Conservation (phyloP, 2,797 vertebrate genomes). For the Squalus acanthias region DNA sequence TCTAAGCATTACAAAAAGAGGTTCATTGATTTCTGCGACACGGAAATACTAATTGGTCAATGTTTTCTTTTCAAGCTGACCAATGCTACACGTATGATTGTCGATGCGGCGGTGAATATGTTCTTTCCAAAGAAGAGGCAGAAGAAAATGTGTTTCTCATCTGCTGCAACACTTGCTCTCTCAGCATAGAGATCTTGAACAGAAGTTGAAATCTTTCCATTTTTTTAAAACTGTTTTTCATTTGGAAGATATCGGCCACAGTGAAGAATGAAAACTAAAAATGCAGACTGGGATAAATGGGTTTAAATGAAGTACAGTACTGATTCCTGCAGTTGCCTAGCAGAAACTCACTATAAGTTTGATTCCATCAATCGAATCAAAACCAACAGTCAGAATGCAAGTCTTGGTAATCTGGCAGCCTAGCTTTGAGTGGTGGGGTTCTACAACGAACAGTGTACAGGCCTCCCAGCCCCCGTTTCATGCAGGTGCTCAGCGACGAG, state of each 20-base stretch:
- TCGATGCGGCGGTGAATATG: conserved; percentile 65
- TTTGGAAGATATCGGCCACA: neutral
- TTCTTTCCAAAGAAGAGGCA: conserved; percentile 53
- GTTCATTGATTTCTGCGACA: neutral
- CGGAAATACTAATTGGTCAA: neutral
- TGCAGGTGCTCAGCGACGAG: neutral
- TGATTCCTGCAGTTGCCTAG: neutral
- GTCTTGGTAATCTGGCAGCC: neutral
- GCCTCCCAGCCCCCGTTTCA: neutral
- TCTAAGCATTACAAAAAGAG: neutral
- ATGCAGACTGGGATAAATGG: neutral
- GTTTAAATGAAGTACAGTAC: neutral
- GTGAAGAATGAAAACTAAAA: neutral
- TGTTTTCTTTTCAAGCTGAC: conserved; percentile 51
- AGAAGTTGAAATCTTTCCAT: conserved; percentile 44
- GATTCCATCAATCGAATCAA: neutral
- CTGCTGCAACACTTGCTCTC: conserved; percentile 63
- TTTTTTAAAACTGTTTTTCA: conserved; percentile 20
- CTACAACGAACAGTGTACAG: neutral
- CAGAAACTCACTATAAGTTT: neutral
- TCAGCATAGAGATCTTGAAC: conserved; percentile 62
- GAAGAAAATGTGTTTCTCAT: conserved; percentile 53
- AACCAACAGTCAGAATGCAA: neutral
- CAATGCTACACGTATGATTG: conserved; percentile 56
- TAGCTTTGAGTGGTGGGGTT: neutral